phyloP scores from a whole-genome alignment of 2,113 vertebrate genomes.

The Caracal caracal region DNA sequence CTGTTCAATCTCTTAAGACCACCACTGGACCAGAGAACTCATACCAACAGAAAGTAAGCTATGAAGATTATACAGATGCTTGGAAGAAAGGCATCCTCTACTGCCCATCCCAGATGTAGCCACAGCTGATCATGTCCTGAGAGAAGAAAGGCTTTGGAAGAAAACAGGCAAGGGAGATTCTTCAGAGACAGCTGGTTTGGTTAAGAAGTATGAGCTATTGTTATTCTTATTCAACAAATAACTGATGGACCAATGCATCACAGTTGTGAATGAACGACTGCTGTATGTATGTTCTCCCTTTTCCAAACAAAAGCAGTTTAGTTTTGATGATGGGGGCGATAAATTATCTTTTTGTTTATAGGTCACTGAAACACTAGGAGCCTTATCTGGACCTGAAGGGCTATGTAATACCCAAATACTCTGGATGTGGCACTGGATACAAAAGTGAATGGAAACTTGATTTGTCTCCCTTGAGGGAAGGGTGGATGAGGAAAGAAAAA shows the following conservation, averaged over 20 bases:
- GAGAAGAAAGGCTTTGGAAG: background rate
- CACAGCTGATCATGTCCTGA: background rate
- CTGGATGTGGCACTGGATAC: background rate
- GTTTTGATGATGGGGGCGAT: background rate
- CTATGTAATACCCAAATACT: background rate
- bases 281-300: background rate
- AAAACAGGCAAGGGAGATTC: background rate
- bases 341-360: background rate
- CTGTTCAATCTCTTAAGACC: background rate
- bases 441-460: background rate
- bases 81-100: background rate
- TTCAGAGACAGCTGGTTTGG: background rate
- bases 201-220: background rate
- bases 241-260: background rate
- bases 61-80: background rate
- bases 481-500: background rate
- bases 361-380: background rate
- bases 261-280: background rate
- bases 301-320: background rate
- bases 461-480: background rate
- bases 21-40: background rate
- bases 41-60: background rate
- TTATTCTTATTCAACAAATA: background rate
- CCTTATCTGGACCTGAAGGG: background rate
- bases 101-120: background rate